These are phyloP conservation scores for Hypocryptadius cinnamomeus DNA, from an alignment of 2,113 vertebrate genomes.

Conservation along the genomic window DNA sequence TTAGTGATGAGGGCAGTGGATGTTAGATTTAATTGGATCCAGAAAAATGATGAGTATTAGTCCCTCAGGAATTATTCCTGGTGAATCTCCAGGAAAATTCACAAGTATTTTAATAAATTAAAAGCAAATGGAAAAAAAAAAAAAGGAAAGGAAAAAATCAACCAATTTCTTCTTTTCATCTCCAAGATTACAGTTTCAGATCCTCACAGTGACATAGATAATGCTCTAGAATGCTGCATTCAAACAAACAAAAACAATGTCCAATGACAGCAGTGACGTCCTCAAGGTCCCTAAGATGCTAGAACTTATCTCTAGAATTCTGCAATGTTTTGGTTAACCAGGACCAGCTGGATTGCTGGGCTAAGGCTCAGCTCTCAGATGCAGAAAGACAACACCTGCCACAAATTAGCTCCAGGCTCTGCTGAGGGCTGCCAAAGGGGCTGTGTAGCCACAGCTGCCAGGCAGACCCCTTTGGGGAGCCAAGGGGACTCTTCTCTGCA, in stretches of 20 bases:
- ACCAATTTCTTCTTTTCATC: neutral
- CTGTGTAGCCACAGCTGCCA: neutral
- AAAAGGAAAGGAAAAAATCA: neutral
- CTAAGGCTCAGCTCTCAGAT: neutral
- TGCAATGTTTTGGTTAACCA: neutral
- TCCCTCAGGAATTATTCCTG: neutral
- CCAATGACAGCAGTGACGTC: neutral
- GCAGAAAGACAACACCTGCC: neutral
- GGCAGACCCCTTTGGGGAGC: neutral
- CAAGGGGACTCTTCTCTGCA: neutral
- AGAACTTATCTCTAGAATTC: neutral
- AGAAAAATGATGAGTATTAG: slow-evolving; percentile 17
- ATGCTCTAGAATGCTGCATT: neutral
- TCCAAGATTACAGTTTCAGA: neutral
- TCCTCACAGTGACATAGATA: neutral
- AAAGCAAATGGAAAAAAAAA: neutral
- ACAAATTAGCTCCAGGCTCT: neutral
- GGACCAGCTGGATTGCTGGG: neutral
- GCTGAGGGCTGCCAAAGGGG: neutral
- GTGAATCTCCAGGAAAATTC: slow-evolving; percentile 5
- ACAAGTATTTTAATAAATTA: neutral
- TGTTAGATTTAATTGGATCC: slow-evolving; percentile 18
- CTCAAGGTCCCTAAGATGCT: neutral
- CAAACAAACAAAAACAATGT: neutral
- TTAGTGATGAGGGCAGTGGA: neutral